Conservation (phyloP, 2,113 vertebrate genomes). For the Apeltes quadracus region DNA sequence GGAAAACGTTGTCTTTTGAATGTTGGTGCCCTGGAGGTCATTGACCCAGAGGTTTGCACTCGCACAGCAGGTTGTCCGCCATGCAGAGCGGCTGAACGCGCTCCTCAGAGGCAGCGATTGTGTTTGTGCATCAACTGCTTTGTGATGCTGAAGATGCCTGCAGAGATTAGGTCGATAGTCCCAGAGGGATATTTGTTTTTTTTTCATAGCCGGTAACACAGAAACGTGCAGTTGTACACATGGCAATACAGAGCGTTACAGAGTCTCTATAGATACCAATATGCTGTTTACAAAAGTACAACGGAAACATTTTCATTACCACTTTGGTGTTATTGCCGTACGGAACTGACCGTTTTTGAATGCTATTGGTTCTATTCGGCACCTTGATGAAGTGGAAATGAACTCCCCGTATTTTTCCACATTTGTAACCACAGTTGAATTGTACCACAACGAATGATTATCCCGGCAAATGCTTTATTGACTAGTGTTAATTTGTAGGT, state of each 20-base stretch:
- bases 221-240: background rate
- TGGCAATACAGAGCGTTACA: background rate
- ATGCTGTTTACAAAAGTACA: background rate
- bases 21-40: conserved; percentile 26
- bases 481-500: background rate
- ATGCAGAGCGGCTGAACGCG: too few species aligned
- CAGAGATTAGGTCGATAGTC: background rate
- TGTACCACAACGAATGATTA: background rate
- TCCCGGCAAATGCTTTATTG: background rate
- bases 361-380: background rate
- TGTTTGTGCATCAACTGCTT: conserved; percentile 6
- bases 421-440: background rate
- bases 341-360: background rate
- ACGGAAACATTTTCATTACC: conserved; percentile 4
- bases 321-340: background rate
- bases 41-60: conserved; percentile 24
- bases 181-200: background rate
- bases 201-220: background rate
- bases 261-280: background rate
- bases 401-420: background rate
- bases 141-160: background rate
- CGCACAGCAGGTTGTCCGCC: conserved; percentile 20
- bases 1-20: conserved; percentile 22
- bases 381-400: background rate
- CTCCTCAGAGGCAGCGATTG: conserved; percentile 2